These are phyloP conservation scores for Acrocera orbiculus DNA, from an alignment of 2,888 invertebrate species.

Conservation along the genomic window DNA sequence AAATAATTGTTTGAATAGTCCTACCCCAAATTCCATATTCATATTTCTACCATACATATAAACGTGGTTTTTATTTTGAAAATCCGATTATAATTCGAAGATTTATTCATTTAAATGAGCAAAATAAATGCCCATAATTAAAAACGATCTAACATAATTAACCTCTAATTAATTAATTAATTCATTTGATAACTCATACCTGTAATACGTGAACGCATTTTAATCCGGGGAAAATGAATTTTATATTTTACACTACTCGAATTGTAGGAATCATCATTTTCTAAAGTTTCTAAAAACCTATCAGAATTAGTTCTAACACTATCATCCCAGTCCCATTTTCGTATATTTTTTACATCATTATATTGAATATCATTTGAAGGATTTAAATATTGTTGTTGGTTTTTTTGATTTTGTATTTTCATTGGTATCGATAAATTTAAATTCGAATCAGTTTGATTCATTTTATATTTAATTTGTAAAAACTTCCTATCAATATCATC, in stretches of 20 bases:
- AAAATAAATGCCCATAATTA: no score
- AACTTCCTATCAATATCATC: slow-evolving; percentile 28
- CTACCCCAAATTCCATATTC: no score
- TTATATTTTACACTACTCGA: slow-evolving; percentile 7
- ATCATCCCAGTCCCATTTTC: slow-evolving; percentile 28
- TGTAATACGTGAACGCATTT: background rate
- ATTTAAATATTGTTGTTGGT: slow-evolving; percentile 11
- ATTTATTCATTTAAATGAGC: no score
- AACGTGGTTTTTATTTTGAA: no score
- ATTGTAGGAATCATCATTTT: slow-evolving; percentile 18
- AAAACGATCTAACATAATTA: no score
- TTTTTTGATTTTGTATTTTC: slow-evolving; percentile 13
- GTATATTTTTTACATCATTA: slow-evolving; percentile 5
- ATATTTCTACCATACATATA: no score
- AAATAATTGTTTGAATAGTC: no score
- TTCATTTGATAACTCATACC: no score
- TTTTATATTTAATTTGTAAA: slow-evolving; percentile 22
- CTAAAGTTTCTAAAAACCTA: slow-evolving; percentile 28
- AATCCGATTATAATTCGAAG: no score
- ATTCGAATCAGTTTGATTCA: slow-evolving; percentile 18
- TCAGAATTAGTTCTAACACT: slow-evolving; percentile 29
- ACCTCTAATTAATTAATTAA: no score
- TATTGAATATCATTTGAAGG: background rate
- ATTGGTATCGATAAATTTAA: slow-evolving; percentile 1
- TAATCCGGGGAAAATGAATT: slow-evolving; percentile 8